Evolutionary conservation across 2,797 vertebrate genomes (phyloP).

Genomic region (Anas georgica): DNA sequence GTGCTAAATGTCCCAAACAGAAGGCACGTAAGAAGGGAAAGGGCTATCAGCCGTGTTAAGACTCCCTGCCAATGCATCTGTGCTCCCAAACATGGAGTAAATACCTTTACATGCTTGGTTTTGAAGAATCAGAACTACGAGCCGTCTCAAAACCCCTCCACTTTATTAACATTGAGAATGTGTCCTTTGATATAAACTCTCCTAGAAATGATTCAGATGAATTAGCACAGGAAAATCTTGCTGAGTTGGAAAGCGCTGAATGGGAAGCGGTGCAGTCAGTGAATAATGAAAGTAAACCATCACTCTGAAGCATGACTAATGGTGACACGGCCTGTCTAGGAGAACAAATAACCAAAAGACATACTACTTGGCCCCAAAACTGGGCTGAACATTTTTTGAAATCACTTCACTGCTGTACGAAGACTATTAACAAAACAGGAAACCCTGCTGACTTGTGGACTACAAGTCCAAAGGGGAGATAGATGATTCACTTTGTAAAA

Average conservation of each 20-base stretch:
- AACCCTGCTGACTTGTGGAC: slow-evolving; percentile 23
- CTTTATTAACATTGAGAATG: slow-evolving; percentile 54
- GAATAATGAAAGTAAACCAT: slow-evolving; percentile 67
- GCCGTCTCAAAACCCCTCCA: neutral
- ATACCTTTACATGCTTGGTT: slow-evolving; percentile 6
- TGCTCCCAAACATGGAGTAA: neutral
- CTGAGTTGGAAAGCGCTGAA: slow-evolving; percentile 41
- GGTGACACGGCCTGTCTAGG: slow-evolving; percentile 49
- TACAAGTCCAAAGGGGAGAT: slow-evolving; percentile 4
- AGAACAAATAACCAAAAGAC: slow-evolving; percentile 63
- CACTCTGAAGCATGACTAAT: slow-evolving; percentile 56
- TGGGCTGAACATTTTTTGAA: slow-evolving; percentile 32
- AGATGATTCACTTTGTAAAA: slow-evolving; percentile 56
- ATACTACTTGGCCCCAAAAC: slow-evolving; percentile 52
- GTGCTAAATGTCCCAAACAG: neutral
- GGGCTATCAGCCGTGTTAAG: slow-evolving; percentile 4
- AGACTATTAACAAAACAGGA: slow-evolving; percentile 36
- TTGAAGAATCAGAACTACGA: neutral
- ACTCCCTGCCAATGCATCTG: neutral
- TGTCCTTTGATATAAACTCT: slow-evolving; percentile 55
- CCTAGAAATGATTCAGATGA: slow-evolving; percentile 57
- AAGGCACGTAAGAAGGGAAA: neutral
- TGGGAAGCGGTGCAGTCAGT: slow-evolving; percentile 41
- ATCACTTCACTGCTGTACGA: slow-evolving; percentile 15
- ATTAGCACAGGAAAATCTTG: slow-evolving; percentile 63